A percentile compares a stretch with the other conserved stretches of the same genome.
These are phyloP conservation scores for Brachyhypopomus occidentalis DNA, from an alignment of 2,113 vertebrate genomes.

Conservation along the genomic window DNA sequence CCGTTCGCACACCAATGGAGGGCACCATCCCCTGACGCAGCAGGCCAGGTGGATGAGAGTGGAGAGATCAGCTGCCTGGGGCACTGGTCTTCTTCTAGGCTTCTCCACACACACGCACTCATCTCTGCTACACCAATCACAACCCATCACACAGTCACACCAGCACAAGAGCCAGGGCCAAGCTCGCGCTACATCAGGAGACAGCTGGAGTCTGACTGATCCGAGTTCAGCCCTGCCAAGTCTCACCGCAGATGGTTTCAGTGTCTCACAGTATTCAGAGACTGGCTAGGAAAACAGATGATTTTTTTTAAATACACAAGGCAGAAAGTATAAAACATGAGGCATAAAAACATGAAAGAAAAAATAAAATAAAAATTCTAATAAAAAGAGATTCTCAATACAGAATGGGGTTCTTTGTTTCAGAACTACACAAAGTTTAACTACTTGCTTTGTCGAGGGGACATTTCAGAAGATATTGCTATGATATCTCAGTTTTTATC, in stretches of 20 bases:
- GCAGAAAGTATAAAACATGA: background rate
- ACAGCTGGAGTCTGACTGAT: conserved; percentile 13
- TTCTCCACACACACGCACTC: background rate
- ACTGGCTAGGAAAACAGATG: background rate
- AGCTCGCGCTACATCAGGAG: conserved; percentile 21
- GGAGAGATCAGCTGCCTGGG: conserved; percentile 1
- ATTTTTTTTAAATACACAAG: background rate
- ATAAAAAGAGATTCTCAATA: too few species aligned
- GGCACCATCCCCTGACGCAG: background rate
- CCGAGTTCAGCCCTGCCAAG: background rate
- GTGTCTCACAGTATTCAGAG: background rate
- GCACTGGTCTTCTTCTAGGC: conserved; percentile 11
- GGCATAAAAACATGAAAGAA: background rate
- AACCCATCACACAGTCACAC: conserved; percentile 4
- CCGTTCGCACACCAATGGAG: conserved; percentile 1
- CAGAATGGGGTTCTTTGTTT: background rate
- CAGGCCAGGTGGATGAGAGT: conserved; percentile 2
- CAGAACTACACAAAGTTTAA: background rate
- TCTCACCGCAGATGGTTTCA: background rate
- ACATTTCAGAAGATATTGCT: background rate
- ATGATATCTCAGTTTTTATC: conserved; percentile 18
- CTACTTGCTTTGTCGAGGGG: background rate
- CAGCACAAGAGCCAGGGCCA: conserved; percentile 1
- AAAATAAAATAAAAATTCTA: background rate
- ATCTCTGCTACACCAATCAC: conserved; percentile 12